Conservation (phyloP, 2,113 vertebrate genomes). For the Ceyx cyanopectus region DNA sequence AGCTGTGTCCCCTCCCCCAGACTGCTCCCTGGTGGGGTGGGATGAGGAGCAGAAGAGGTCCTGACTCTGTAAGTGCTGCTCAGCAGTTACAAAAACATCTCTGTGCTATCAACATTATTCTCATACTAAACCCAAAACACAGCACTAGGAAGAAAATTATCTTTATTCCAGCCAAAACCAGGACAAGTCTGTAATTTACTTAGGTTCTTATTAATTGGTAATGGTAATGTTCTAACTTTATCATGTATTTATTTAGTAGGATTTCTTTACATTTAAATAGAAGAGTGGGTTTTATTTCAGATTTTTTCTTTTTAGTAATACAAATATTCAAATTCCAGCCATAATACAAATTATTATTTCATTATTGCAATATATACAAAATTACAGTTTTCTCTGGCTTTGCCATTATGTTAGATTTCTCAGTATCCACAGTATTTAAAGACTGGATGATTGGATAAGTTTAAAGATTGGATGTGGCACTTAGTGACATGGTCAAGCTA, state of each 20-base stretch:
- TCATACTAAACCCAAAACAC: too few relatives aligned
- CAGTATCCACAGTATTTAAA: background rate
- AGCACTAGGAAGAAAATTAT: too few relatives aligned
- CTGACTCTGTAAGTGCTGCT: background rate
- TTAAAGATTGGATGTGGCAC: too few relatives aligned
- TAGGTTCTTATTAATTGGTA: background rate
- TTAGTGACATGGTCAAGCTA: too few relatives aligned
- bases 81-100: background rate
- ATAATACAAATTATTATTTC: background rate
- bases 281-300: background rate
- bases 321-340: background rate
- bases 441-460: too few relatives aligned
- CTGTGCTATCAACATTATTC: too few relatives aligned
- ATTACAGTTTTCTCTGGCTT: background rate
- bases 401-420: background rate
- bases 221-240: background rate
- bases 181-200: background rate
- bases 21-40: too few relatives aligned
- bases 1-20: too few relatives aligned
- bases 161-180: background rate
- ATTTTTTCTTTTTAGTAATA: background rate
- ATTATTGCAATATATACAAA: background rate
- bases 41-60: too few relatives aligned
- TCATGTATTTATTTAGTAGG: background rate
- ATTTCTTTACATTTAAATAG: background rate